Evolutionary conservation across 2,888 invertebrate species (phyloP).

Genomic region (Keiferia lycopersicella): DNA sequence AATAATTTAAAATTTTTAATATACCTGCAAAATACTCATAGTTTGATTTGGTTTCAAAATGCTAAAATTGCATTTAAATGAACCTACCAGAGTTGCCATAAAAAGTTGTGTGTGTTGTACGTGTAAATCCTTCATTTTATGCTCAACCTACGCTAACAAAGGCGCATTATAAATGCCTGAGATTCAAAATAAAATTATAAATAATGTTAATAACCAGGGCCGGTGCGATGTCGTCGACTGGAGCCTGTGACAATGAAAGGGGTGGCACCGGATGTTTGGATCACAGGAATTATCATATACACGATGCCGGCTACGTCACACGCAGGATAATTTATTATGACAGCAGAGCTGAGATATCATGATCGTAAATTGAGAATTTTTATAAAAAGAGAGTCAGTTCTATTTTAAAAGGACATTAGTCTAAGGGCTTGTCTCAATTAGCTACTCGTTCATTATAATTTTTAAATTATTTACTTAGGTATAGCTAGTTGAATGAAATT

Average conservation of each 20-base stretch:
- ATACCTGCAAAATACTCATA: too few relatives aligned
- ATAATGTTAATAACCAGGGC: slow-evolving; percentile 51
- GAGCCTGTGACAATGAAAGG: slow-evolving; percentile 50
- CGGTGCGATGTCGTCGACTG: slow-evolving; percentile 45
- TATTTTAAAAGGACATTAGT: not conserved
- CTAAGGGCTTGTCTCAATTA: too few relatives aligned
- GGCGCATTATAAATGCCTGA: slow-evolving; percentile 46
- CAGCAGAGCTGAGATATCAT: not conserved
- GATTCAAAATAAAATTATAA: slow-evolving; percentile 48
- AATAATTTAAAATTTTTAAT: too few relatives aligned
- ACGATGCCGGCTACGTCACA: slow-evolving; percentile 37
- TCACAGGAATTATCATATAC: slow-evolving; percentile 63
- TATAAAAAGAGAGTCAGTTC: not conserved
- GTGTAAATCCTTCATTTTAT: slow-evolving; percentile 31
- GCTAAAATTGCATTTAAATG: too few relatives aligned
- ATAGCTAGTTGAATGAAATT: too few relatives aligned
- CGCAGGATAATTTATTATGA: slow-evolving; percentile 31
- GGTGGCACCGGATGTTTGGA: slow-evolving; percentile 60
- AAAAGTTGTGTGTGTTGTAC: too few relatives aligned
- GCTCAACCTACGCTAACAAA: slow-evolving; percentile 49
- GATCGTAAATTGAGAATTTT: not conserved
- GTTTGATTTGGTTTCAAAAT: too few relatives aligned
- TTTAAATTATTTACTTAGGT: too few relatives aligned
- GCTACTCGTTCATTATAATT: too few relatives aligned
- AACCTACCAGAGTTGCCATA: too few relatives aligned